These are phyloP conservation scores for Columbina picui DNA, from an alignment of 2,113 vertebrate species.

Conservation along the genomic window DNA sequence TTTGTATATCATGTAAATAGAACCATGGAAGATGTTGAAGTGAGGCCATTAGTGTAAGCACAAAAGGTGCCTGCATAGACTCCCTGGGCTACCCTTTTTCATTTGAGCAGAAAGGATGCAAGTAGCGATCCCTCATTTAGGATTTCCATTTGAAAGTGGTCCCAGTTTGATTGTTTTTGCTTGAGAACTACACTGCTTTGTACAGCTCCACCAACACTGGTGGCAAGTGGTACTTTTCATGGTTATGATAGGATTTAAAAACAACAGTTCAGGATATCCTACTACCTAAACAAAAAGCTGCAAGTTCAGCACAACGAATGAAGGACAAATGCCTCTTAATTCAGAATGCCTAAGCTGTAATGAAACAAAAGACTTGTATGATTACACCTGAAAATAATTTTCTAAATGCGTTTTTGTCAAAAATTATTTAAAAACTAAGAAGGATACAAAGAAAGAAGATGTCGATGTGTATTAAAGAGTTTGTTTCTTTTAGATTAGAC, in stretches of 20 bases:
- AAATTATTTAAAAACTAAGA: background rate
- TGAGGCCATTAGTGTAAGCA: background rate
- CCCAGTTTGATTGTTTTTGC: background rate
- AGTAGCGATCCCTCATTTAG: background rate
- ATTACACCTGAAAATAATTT: background rate
- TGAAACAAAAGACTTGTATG: background rate
- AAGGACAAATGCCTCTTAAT: background rate
- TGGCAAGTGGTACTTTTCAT: background rate
- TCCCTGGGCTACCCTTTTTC: background rate
- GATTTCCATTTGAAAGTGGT: background rate
- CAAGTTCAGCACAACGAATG: background rate
- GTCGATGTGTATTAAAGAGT: background rate
- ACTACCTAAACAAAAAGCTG: background rate
- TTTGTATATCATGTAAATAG: background rate
- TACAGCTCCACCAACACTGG: background rate
- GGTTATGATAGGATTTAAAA: background rate
- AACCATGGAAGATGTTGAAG: background rate
- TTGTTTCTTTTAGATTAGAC: background rate
- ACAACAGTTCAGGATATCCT: background rate
- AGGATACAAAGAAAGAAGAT: background rate
- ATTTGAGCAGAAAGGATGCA: background rate
- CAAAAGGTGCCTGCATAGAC: background rate
- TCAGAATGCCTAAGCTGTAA: background rate
- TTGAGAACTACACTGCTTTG: background rate
- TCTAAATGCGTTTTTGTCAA: background rate